phyloP scores from a whole-genome alignment of 1,140 invertebrate genomes.

The Lepidostoma basale region DNA sequence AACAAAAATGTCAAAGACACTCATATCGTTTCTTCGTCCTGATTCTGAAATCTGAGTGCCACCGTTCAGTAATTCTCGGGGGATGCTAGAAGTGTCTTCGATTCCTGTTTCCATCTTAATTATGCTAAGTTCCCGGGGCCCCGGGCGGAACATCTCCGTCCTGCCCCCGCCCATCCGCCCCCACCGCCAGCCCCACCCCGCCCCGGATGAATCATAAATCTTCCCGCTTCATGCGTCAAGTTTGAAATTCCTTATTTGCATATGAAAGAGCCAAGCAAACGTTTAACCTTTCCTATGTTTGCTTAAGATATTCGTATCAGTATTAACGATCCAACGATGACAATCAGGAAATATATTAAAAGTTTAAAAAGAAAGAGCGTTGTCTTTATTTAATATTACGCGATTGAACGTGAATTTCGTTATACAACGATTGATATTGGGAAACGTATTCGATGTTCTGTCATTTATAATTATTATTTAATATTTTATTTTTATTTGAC shows the following conservation, averaged over 20 bases:
- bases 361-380: no score
- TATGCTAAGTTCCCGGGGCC: not conserved
- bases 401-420: no score
- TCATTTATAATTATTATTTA: no score
- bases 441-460: no score
- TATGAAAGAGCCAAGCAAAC: conserved; percentile 1
- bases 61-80: not conserved
- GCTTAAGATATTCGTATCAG: not conserved
- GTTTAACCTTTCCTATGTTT: conserved; percentile 11
- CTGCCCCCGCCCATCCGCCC: no score
- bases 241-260: conserved; percentile 13
- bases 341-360: no score
- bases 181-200: not conserved
- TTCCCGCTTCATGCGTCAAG: conserved; percentile 7
- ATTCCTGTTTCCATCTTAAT: not conserved
- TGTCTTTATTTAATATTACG: no score
- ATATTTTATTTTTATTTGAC: no score
- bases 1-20: no score
- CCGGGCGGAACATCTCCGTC: no score
- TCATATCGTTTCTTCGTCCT: no score
- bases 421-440: no score
- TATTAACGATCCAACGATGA: not conserved
- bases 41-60: not conserved
- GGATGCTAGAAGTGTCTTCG: not conserved
- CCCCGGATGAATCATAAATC: not conserved